phyloP scores from a whole-genome alignment of 2,113 vertebrate genomes.

The Pelobates fuscus region DNA sequence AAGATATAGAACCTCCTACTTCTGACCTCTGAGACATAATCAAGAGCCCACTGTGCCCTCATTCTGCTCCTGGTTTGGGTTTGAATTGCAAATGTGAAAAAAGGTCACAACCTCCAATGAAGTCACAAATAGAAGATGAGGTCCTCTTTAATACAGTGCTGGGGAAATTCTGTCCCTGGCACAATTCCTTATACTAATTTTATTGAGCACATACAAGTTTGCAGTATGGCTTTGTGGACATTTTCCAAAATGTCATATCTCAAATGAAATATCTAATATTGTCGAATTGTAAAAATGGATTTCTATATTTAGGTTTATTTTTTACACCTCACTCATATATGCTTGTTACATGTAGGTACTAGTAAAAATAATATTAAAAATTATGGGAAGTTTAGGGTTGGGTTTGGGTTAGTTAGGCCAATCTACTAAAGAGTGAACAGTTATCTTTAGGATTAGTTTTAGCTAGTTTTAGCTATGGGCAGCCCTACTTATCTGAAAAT shows the following conservation, averaged over 20 bases:
- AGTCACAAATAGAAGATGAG: constrained; percentile 7
- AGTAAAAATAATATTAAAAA: too few species aligned
- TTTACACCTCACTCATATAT: too few species aligned
- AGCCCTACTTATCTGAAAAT: too few species aligned
- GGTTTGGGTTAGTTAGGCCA: too few species aligned
- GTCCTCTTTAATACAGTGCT: not conserved
- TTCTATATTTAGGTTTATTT: too few species aligned
- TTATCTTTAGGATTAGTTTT: too few species aligned
- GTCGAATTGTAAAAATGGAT: too few species aligned
- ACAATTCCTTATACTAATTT: not conserved
- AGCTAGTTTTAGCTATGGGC: too few species aligned
- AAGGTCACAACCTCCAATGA: constrained; percentile 9
- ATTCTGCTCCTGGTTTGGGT: not conserved
- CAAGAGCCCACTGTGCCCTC: not conserved
- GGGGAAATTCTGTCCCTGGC: not conserved
- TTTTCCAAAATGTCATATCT: not conserved
- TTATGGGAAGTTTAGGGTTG: too few species aligned
- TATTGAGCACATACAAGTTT: not conserved
- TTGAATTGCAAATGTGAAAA: constrained; percentile 24
- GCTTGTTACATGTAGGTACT: too few species aligned
- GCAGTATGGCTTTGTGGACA: not conserved
- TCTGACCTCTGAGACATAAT: constrained; percentile 17
- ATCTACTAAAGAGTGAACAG: too few species aligned
- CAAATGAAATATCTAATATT: too few species aligned
- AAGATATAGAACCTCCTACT: not conserved